Evolutionary conservation across 2,113 vertebrate species (phyloP), one percentile per base, ranked within the genome.

Genomic region (Petaurus breviceps): DNA sequence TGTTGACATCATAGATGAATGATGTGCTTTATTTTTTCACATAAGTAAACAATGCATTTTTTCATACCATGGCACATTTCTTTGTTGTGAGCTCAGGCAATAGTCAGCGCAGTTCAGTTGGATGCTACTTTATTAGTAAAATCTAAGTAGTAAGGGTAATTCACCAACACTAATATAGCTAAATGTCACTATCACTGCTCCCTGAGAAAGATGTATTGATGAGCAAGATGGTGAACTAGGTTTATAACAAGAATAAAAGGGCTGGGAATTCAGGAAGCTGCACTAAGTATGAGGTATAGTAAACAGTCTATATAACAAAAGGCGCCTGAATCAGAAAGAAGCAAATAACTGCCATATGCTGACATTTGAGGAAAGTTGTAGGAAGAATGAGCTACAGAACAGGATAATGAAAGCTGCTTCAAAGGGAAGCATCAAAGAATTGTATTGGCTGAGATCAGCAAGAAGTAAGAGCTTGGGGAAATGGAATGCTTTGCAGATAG

Each of bases 1-100:
- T 93, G 46, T 57, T 93, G 94, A 95, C 94, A 95, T 96, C 43
- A 94, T 3, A 92, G 50, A 68, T 37, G 51, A 25, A 90, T 31
- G 22, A 53, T 92, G 22, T 11, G 55, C 4, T 61, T 90, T 96
- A 49, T 61, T 96, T 96, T 46, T 52, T 23, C 68, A 22, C n/a
- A 37, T 31, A 68, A 11, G 28, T 37, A 5, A 68, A 31, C 10
- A 68, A 37, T 37, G 28, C 6, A 3, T 37, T 37, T 61, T 68
- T 68, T 68, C 31, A 43, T 43, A 84, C 7, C 37, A 43, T 84
- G n/a, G 6, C n/a, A 84, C 19, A 84, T 43, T 84, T 84, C 19
- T 84, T 84, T 84, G 68, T n/a, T 84, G n/a, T 84, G 68, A 84
- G n/a, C 16, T 84, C n/a, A 84, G 68, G 16, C 7, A 43, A 84